Evolutionary conservation across 2,113 vertebrate species (phyloP).

Genomic region (Ciconia maguari): DNA sequence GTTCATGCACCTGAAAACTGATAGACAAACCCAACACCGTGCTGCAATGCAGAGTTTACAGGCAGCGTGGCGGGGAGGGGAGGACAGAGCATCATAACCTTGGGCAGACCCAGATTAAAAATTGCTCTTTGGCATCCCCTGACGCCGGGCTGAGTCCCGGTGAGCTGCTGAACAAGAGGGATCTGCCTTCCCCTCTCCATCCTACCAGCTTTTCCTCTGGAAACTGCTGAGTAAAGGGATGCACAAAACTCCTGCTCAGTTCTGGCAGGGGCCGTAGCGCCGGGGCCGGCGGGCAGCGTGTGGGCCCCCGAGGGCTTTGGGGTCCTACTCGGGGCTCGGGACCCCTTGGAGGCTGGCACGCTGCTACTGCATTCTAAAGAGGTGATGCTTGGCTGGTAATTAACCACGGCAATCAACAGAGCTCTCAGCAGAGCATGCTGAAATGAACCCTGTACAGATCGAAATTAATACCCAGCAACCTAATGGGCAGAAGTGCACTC

Average conservation of each 20-base stretch:
- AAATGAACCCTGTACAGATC: conserved; percentile 9
- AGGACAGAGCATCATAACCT: not conserved
- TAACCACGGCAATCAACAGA: conserved; percentile 24
- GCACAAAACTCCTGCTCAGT: not conserved
- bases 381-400: conserved; percentile 1
- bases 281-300: fast-evolving
- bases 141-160: not conserved
- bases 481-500: conserved; percentile 3
- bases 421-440: conserved; percentile 11
- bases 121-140: not conserved
- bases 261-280: fast-evolving
- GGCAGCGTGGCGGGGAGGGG: not conserved
- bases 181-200: not conserved
- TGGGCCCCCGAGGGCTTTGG: not conserved
- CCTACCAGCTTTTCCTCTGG: not conserved
- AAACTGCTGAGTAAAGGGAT: conserved; percentile 24
- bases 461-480: conserved; percentile 13
- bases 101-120: conserved; percentile 14
- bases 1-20: not conserved
- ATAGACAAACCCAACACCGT: not conserved
- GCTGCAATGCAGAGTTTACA: conserved; percentile 59
- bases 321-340: not conserved
- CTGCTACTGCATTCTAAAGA: not conserved
- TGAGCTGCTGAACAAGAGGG: not conserved
- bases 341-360: not conserved